These are phyloP conservation scores for Neomorphus geoffroyi DNA, from an alignment of 2,797 vertebrate species.

Conservation along the genomic window DNA sequence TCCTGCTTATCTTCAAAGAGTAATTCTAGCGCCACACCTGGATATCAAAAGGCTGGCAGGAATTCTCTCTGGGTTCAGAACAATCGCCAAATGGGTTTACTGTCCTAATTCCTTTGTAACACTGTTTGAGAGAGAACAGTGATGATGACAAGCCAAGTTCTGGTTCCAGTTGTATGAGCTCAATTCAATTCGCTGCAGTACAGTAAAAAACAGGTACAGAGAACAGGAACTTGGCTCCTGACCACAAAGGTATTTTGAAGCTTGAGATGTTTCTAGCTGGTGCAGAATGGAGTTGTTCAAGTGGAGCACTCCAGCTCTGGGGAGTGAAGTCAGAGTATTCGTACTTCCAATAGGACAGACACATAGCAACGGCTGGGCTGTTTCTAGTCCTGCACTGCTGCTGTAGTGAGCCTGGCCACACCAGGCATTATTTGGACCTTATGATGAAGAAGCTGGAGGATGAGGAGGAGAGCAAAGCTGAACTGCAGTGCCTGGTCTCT, in stretches of 20 bases:
- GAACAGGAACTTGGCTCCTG: background rate
- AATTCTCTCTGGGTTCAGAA: conserved; percentile 4
- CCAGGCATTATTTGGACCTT: conserved; percentile 71
- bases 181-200: background rate
- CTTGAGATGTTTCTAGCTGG: background rate
- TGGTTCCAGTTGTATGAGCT: conserved; percentile 10
- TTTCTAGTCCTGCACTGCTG: conserved; percentile 52
- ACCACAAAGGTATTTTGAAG: background rate
- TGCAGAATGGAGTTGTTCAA: background rate
- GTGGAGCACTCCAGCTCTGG: background rate
- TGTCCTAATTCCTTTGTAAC: conserved; percentile 27
- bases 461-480: conserved; percentile 73
- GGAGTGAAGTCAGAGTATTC: background rate
- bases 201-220: background rate
- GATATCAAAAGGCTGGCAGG: conserved; percentile 17
- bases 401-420: conserved; percentile 65
- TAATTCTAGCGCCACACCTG: conserved; percentile 20
- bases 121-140: conserved; percentile 18
- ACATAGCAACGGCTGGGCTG: background rate
- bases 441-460: conserved; percentile 78
- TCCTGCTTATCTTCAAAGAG: conserved; percentile 10
- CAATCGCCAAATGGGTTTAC: conserved; percentile 31
- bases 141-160: conserved; percentile 18
- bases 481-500: conserved; percentile 76
- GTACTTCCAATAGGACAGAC: background rate